A percentile compares a stretch with the other conserved stretches of the same genome.
Evolutionary conservation across 2,113 vertebrate genomes (phyloP).

Genomic region (Hypanus sabinus): DNA sequence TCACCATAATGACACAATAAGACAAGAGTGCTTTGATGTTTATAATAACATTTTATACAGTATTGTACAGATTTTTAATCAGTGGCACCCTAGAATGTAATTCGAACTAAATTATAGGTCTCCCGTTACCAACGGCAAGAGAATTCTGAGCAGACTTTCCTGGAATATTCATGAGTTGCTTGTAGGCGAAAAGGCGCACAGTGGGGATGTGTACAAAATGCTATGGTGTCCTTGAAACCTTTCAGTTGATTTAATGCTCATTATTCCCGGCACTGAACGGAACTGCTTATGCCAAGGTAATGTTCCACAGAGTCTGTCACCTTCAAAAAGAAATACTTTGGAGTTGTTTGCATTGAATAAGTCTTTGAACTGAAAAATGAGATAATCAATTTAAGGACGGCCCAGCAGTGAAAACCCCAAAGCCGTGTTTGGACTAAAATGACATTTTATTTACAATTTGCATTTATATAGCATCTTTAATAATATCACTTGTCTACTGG

Average conservation of each 20-base stretch:
- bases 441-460: neutral
- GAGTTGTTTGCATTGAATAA: neutral
- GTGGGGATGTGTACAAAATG: neutral
- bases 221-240: neutral
- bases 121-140: neutral
- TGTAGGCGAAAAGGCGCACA: neutral
- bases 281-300: neutral
- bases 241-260: conserved; percentile 7
- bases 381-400: neutral
- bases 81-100: neutral
- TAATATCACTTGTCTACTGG: neutral
- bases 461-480: neutral
- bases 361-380: neutral
- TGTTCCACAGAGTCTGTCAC: neutral
- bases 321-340: neutral
- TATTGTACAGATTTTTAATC: neutral
- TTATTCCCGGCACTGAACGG: neutral
- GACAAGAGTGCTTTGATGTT: neutral
- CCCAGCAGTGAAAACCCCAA: neutral
- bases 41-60: neutral
- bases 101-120: neutral
- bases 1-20: too few species aligned
- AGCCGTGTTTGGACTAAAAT: neutral
- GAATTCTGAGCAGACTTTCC: neutral
- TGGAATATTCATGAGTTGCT: neutral